phyloP scores from a whole-genome alignment of 1,140 invertebrate species.

The Argopecten irradians region DNA sequence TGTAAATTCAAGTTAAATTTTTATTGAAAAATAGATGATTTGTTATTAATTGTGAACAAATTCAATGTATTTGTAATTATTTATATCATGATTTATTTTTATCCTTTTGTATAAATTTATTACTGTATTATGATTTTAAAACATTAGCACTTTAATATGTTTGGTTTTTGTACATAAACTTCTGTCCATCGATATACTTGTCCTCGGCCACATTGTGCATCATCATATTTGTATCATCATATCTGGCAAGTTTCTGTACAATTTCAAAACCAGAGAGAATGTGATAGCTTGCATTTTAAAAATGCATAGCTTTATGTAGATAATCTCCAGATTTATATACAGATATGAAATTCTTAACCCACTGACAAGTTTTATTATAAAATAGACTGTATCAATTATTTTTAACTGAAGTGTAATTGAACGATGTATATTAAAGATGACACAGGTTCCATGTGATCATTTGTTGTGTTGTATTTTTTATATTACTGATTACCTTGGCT shows the following conservation, averaged over 20 bases:
- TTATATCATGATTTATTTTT: slow-evolving; percentile 11
- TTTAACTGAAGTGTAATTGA: slow-evolving; percentile 23
- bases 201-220: background rate
- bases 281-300: slow-evolving; percentile 22
- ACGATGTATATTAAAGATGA: slow-evolving; percentile 19
- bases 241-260: background rate
- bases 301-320: slow-evolving; percentile 8
- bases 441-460: background rate
- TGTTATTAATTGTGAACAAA: slow-evolving; percentile 5
- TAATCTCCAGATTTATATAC: background rate
- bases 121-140: background rate
- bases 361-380: slow-evolving; percentile 12
- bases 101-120: background rate
- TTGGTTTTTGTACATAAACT: background rate
- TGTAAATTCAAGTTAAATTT: background rate
- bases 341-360: slow-evolving; percentile 6
- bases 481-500: no score
- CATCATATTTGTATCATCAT: background rate
- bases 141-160: background rate
- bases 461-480: background rate
- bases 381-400: slow-evolving; percentile 21
- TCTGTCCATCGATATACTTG: background rate
- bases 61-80: background rate
- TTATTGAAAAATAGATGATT: background rate
- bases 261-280: slow-evolving; percentile 15